A percentile compares a stretch with the other conserved stretches of the same genome.
phyloP scores from a whole-genome alignment of 1,140 invertebrate species.

The Bombus sylvicola region DNA sequence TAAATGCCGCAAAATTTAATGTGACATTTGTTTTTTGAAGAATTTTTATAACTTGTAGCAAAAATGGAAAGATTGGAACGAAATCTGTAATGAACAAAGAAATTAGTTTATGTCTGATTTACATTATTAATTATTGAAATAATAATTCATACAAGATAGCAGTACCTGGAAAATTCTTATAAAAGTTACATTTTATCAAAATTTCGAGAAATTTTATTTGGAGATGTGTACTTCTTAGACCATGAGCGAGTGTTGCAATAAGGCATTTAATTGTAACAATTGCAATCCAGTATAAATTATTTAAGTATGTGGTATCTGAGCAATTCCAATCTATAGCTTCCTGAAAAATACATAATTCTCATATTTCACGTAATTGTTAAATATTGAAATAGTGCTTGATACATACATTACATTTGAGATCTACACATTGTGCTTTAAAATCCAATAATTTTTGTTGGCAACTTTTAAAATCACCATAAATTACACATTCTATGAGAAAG shows the following conservation, averaged over 20 bases:
- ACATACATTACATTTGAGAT: constrained; percentile 71
- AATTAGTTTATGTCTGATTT: constrained; percentile 28
- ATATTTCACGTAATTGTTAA: constrained; percentile 61
- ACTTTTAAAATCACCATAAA: constrained; percentile 73
- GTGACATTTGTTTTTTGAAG: constrained; percentile 74
- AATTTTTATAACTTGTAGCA: constrained; percentile 83
- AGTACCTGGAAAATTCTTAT: constrained; percentile 83
- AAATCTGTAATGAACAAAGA: constrained; percentile 74
- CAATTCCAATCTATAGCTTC: constrained; percentile 76
- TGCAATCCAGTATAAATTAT: constrained; percentile 83
- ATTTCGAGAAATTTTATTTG: constrained; percentile 84
- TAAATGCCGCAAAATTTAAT: constrained; percentile 75
- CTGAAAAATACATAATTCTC: constrained; percentile 60
- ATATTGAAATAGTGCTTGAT: constrained; percentile 65
- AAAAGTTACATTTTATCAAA: constrained; percentile 82
- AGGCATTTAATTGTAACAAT: constrained; percentile 83
- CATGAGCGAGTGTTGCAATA: constrained; percentile 82
- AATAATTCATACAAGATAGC: constrained; percentile 16
- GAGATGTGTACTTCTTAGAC: constrained; percentile 83
- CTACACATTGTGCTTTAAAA: constrained; percentile 72
- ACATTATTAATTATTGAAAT: not conserved
- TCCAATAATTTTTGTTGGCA: constrained; percentile 66
- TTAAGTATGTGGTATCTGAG: constrained; percentile 69
- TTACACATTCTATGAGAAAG: constrained; percentile 78
- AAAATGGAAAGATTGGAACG: constrained; percentile 82